Conservation (phyloP, 2,888 invertebrate genomes). For the Oithona nana region DNA sequence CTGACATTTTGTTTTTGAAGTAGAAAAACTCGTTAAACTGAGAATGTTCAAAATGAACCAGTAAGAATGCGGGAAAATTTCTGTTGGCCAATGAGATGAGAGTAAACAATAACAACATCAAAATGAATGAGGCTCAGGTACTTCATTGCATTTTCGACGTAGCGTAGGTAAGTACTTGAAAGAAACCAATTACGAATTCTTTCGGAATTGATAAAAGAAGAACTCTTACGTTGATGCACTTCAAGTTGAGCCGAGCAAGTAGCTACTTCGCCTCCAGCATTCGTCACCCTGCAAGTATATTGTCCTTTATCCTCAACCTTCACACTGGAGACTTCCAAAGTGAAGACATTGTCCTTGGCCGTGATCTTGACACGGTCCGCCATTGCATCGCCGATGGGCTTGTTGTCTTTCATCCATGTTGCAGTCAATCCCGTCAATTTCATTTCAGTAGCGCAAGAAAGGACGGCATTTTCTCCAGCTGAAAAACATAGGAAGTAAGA, state of each 20-base stretch:
- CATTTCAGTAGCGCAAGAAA: conserved; percentile 53
- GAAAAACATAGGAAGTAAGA: conserved; percentile 20
- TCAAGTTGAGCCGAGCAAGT: conserved; percentile 70
- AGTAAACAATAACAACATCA: too few relatives aligned
- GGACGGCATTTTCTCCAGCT: conserved; percentile 65
- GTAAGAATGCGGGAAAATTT: too few relatives aligned
- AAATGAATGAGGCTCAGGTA: too few relatives aligned
- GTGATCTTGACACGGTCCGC: conserved; percentile 50
- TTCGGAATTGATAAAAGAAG: too few relatives aligned
- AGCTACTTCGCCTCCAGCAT: conserved; percentile 49
- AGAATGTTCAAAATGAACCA: too few relatives aligned
- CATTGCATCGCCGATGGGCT: conserved; percentile 49
- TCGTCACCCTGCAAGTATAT: conserved; percentile 72
- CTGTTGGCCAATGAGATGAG: too few relatives aligned
- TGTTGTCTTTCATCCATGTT: conserved; percentile 73
- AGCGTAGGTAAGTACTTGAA: too few relatives aligned
- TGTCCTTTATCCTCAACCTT: conserved; percentile 52
- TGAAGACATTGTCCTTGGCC: conserved; percentile 36
- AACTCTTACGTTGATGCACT: conserved; percentile 56
- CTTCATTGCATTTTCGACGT: too few relatives aligned
- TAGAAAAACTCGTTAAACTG: too few relatives aligned
- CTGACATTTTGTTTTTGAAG: too few relatives aligned
- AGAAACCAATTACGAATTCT: too few relatives aligned
- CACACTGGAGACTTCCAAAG: conserved; percentile 42
- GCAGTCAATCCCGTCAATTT: conserved; percentile 37